These are phyloP conservation scores for Rhodinocichla rosea DNA, from an alignment of 2,113 vertebrate genomes.

Conservation along the genomic window DNA sequence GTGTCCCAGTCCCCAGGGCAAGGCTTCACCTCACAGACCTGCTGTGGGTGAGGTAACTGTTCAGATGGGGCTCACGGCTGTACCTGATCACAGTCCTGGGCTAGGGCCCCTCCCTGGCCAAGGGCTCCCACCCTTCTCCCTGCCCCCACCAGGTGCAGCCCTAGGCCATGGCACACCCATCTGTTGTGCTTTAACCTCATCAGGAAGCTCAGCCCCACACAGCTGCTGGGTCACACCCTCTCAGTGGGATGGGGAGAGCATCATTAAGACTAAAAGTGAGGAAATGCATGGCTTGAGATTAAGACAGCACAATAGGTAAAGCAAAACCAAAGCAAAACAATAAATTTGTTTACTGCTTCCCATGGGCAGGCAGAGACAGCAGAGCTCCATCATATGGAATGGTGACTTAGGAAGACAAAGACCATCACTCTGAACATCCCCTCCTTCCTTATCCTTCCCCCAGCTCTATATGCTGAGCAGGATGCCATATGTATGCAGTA, in stretches of 20 bases:
- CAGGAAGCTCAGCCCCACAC: not conserved
- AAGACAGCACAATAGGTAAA: not conserved
- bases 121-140: not conserved
- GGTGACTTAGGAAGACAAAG: not conserved
- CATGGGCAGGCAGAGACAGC: not conserved
- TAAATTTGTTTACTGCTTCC: not conserved
- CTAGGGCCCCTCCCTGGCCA: no score
- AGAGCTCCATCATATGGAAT: not conserved
- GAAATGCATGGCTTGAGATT: not conserved
- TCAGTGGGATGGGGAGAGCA: not conserved
- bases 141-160: no score
- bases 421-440: not conserved
- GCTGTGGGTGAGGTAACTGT: no score
- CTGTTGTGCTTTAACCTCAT: rapidly evolving
- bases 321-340: not conserved
- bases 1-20: not conserved
- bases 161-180: no score
- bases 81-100: rapidly evolving
- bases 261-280: rapidly evolving
- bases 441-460: not conserved
- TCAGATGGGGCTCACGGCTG: rapidly evolving
- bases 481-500: not conserved
- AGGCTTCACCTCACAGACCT: not conserved
- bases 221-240: not conserved
- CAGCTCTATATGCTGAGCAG: not conserved